phyloP scores from a whole-genome alignment of 2,797 vertebrate genomes.

The Pseudochirops cupreus region DNA sequence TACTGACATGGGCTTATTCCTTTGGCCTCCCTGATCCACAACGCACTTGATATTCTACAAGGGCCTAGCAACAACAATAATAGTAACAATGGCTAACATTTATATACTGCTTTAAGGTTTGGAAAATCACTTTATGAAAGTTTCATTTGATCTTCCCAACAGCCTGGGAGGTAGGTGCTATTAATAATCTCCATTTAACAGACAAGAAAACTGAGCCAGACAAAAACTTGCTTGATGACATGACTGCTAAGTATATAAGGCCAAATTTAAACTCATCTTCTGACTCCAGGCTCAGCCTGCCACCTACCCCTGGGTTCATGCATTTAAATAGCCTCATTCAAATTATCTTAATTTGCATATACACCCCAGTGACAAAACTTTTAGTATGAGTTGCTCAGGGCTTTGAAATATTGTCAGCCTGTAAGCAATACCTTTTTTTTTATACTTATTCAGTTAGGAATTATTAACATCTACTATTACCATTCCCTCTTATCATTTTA shows the following conservation, averaged over 20 bases:
- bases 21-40: background rate
- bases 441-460: background rate
- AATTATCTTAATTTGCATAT: background rate
- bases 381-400: background rate
- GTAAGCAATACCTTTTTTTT: background rate
- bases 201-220: background rate
- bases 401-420: background rate
- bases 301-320: background rate
- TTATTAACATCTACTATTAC: background rate
- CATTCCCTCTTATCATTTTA: background rate
- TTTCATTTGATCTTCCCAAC: background rate
- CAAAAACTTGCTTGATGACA: background rate
- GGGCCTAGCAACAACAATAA: background rate
- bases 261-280: background rate
- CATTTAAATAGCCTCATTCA: background rate
- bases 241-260: background rate
- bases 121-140: background rate
- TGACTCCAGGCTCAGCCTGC: background rate
- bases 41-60: background rate
- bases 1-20: background rate
- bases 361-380: background rate
- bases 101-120: background rate
- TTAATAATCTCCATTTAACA: background rate
- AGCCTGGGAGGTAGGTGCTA: background rate
- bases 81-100: background rate